Conservation (phyloP, 1,140 invertebrate genomes). For the Lordiphosa collinella region DNA sequence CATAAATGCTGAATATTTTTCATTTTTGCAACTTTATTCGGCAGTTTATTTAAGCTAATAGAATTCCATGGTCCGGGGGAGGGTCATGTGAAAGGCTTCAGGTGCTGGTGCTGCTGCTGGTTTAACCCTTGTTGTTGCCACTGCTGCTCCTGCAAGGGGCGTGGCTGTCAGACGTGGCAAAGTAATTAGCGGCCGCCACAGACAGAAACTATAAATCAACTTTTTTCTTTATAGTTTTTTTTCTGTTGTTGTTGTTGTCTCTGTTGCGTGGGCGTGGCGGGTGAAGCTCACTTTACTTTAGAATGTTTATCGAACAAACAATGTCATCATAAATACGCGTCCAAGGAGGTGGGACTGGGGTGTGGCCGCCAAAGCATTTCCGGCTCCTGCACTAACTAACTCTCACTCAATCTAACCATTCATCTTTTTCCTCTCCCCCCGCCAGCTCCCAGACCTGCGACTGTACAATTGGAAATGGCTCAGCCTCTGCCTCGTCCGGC, state of each 20-base stretch:
- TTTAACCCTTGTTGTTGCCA: background rate
- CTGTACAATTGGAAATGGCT: constrained; percentile 81
- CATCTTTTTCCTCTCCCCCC: background rate
- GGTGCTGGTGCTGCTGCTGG: constrained; percentile 21
- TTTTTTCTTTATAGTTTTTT: constrained; percentile 26
- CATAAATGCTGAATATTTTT: constrained; percentile 2
- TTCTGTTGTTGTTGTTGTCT: constrained; percentile 30
- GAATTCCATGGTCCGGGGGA: constrained; percentile 17
- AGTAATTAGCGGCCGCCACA: constrained; percentile 71
- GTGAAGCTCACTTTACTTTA: constrained; percentile 48
- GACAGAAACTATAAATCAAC: constrained; percentile 77
- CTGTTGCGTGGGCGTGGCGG: constrained; percentile 35
- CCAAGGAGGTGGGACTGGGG: constrained; percentile 10
- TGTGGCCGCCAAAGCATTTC: constrained; percentile 35
- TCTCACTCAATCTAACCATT: constrained; percentile 7
- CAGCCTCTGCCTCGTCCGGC: constrained; percentile 29
- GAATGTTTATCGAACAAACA: constrained; percentile 77
- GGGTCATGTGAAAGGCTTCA: constrained; percentile 37
- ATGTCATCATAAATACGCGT: constrained; percentile 76
- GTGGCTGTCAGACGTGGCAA: constrained; percentile 66
- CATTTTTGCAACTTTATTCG: constrained; percentile 33
- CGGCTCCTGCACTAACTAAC: constrained; percentile 40
- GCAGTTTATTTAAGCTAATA: constrained; percentile 68
- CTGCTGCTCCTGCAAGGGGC: constrained; percentile 31
- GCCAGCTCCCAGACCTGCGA: constrained; percentile 77